Evolutionary conservation across 92 coral and sea anemone species (phyloP).

Genomic region (Parazoanthus swiftii): DNA sequence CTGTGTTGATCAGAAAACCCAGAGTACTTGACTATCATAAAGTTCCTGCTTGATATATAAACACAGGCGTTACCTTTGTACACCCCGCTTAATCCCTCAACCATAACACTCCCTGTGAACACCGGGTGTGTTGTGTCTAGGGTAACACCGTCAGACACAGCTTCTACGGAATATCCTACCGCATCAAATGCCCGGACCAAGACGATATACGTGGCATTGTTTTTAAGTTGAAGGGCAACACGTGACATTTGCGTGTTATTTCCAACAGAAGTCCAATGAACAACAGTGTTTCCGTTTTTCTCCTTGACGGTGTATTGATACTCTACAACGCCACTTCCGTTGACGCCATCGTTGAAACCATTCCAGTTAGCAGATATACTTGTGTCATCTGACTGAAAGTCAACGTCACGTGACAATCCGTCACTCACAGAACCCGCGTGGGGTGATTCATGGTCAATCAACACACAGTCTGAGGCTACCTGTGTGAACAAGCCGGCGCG

Average conservation of each 20-base stretch:
- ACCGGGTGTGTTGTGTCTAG: constrained; percentile 86
- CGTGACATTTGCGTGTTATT: constrained; percentile 64
- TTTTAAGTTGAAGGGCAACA: constrained; percentile 60
- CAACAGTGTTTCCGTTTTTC: constrained; percentile 49
- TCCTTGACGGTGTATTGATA: constrained; percentile 76
- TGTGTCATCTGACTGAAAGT: constrained; percentile 82
- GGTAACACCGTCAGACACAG: constrained; percentile 73
- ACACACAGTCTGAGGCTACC: constrained; percentile 82
- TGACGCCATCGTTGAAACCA: constrained; percentile 79
- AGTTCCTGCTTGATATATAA: constrained; percentile 60
- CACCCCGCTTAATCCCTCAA: constrained; percentile 58
- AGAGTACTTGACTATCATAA: constrained; percentile 66
- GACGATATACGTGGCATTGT: constrained; percentile 68
- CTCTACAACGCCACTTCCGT: constrained; percentile 90
- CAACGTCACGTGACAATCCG: constrained; percentile 73
- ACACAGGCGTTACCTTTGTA: constrained; percentile 67
- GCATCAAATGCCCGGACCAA: constrained; percentile 81
- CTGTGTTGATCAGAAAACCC: constrained; percentile 87
- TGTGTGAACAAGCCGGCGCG: constrained; percentile 77
- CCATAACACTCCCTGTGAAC: constrained; percentile 72
- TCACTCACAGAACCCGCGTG: constrained; percentile 82
- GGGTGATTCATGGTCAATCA: constrained; percentile 91
- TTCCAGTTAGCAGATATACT: constrained; percentile 85
- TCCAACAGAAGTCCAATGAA: constrained; percentile 83
- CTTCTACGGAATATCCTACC: constrained; percentile 67